phyloP scores from a whole-genome alignment of 2,113 vertebrate genomes.

The Ramphastos sulfuratus region DNA sequence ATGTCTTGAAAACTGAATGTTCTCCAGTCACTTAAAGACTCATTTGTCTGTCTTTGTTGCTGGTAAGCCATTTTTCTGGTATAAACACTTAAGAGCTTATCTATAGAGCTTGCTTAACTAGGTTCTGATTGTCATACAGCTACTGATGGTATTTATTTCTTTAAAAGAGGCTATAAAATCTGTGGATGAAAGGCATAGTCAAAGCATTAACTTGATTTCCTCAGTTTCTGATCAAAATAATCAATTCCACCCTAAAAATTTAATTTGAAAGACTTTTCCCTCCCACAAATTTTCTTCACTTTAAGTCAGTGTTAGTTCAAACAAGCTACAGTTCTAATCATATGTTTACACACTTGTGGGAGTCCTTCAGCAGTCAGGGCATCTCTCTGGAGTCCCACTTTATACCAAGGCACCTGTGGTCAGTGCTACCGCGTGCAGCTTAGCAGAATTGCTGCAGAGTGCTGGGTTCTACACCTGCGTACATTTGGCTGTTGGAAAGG shows the following conservation, averaged over 20 bases:
- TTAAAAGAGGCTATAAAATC: neutral
- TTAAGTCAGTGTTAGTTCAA: neutral
- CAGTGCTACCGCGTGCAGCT: accelerated
- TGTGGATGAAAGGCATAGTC: neutral
- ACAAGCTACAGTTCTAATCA: neutral
- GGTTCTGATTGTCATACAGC: neutral
- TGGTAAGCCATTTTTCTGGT: neutral
- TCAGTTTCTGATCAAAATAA: neutral
- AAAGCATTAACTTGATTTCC: neutral
- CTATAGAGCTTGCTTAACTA: neutral
- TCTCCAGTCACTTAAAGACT: neutral
- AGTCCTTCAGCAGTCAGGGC: neutral
- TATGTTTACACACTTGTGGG: neutral
- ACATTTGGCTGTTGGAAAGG: neutral
- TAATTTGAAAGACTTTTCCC: neutral
- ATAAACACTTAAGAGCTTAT: neutral
- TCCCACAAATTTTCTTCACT: neutral
- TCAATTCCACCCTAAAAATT: neutral
- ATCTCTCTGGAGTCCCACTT: neutral
- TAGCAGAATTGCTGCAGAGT: neutral
- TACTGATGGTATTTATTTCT: neutral
- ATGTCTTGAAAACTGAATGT: neutral
- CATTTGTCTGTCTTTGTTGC: neutral
- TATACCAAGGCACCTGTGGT: neutral
- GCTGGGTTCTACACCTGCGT: neutral